Conservation (phyloP, 2,888 invertebrate species). For the Tipula vernalis region DNA sequence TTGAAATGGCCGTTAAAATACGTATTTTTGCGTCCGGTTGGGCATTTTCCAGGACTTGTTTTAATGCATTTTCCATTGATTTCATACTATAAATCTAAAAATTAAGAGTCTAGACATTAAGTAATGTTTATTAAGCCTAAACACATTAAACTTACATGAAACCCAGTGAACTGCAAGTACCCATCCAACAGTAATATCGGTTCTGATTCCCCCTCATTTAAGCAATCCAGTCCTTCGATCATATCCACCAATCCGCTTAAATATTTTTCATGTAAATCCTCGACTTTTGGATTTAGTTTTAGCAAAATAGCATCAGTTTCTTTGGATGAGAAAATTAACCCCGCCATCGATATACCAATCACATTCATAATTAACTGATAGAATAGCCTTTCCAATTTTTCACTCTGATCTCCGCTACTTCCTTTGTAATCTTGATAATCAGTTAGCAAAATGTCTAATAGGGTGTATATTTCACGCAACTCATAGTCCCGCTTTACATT, state of each 20-base stretch:
- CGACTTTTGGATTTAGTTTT: neutral
- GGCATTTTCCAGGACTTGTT: conserved; percentile 25
- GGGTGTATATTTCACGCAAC: neutral
- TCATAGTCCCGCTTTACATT: neutral
- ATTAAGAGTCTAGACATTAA: neutral
- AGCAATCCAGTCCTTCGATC: conserved; percentile 28
- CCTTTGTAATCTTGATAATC: neutral
- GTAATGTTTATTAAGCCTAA: neutral
- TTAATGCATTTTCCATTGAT: conserved; percentile 24
- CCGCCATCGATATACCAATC: conserved; percentile 25
- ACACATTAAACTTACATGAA: conserved; percentile 19
- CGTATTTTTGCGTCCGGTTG: conserved; percentile 29
- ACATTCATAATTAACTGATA: conserved; percentile 29
- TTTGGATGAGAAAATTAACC: neutral
- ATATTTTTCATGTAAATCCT: conserved; percentile 24
- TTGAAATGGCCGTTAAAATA: conserved; percentile 28
- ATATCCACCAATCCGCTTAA: conserved; percentile 23
- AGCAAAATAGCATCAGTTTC: neutral
- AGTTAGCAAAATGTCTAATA: neutral
- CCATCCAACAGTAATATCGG: conserved; percentile 30
- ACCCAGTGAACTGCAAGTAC: conserved; percentile 24
- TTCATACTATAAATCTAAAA: conserved; percentile 20
- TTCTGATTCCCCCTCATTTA: conserved; percentile 27
- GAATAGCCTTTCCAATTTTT: conserved; percentile 19
- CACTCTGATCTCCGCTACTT: neutral